A percentile compares a stretch with the other conserved stretches of the same genome.
These are phyloP conservation scores for Eupithecia subumbrata DNA, from an alignment of 2,888 invertebrate genomes.

Conservation along the genomic window DNA sequence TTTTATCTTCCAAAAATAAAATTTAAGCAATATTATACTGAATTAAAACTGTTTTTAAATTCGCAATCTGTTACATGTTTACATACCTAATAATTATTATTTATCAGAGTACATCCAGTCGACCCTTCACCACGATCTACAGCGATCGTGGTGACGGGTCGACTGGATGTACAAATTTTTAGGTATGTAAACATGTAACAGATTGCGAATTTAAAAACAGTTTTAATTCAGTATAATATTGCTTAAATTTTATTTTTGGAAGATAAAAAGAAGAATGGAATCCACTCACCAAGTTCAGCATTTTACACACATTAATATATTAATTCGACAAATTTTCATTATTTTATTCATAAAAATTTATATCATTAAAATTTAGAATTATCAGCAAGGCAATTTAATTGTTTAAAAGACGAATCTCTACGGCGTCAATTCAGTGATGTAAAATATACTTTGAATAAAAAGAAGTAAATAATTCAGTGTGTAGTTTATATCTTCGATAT, in stretches of 20 bases:
- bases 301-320: constrained; percentile 14
- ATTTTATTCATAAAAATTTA: constrained; percentile 37
- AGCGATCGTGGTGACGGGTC: too few relatives aligned
- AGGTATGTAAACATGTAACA: too few relatives aligned
- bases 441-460: constrained; percentile 68
- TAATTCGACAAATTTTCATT: not conserved
- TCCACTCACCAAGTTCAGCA: not conserved
- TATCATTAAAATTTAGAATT: constrained; percentile 68
- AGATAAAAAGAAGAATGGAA: not conserved
- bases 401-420: constrained; percentile 76
- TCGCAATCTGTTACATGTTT: too few relatives aligned
- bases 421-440: constrained; percentile 83
- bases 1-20: constrained; percentile 12
- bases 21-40: not conserved
- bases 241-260: constrained; percentile 14
- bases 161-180: too few relatives aligned
- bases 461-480: constrained; percentile 64
- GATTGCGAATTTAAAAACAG: too few relatives aligned
- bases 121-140: too few relatives aligned
- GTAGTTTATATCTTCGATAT: constrained; percentile 42
- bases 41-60: not conserved
- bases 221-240: not conserved
- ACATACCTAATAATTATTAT: too few relatives aligned
- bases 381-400: constrained; percentile 63
- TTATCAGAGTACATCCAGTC: too few relatives aligned